phyloP scores from a whole-genome alignment of 2,888 invertebrate species.

The Trilocha varians region DNA sequence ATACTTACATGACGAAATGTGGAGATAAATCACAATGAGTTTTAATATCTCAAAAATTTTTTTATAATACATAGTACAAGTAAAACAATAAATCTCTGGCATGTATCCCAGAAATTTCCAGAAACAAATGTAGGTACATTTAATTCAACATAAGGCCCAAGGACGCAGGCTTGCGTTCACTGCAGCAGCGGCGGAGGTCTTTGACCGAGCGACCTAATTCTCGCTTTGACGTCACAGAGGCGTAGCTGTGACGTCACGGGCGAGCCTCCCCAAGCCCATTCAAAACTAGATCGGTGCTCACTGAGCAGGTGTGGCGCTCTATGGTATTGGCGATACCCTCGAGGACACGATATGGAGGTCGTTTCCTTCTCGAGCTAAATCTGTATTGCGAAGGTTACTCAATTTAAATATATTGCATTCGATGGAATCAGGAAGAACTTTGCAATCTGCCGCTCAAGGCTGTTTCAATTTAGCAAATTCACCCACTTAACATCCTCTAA shows the following conservation, averaged over 20 bases:
- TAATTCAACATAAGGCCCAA: constrained; percentile 22
- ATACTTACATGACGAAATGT: too few relatives aligned
- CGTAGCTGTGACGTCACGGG: constrained; percentile 64
- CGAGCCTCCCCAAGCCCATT: constrained; percentile 60
- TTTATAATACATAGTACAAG: too few relatives aligned
- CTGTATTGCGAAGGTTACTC: constrained; percentile 38
- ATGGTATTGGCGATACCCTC: constrained; percentile 21
- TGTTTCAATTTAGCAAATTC: too few relatives aligned
- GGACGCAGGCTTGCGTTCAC: constrained; percentile 36
- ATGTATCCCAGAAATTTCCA: too few relatives aligned
- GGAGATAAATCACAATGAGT: too few relatives aligned
- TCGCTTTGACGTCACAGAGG: constrained; percentile 57
- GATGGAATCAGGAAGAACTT: too few relatives aligned
- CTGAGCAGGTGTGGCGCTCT: constrained; percentile 20
- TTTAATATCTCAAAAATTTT: too few relatives aligned
- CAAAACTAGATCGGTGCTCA: constrained; percentile 64
- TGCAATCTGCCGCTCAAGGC: too few relatives aligned
- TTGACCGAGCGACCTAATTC: constrained; percentile 60
- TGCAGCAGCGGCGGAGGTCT: constrained; percentile 50
- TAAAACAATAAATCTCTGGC: too few relatives aligned
- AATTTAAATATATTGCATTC: too few relatives aligned
- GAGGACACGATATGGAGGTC: constrained; percentile 50
- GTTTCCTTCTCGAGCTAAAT: constrained; percentile 34
- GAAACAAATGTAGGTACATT: too few relatives aligned
- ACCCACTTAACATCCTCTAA: too few relatives aligned